phyloP scores from a whole-genome alignment of 2,888 invertebrate species.

The Drosophila acutilabella region DNA sequence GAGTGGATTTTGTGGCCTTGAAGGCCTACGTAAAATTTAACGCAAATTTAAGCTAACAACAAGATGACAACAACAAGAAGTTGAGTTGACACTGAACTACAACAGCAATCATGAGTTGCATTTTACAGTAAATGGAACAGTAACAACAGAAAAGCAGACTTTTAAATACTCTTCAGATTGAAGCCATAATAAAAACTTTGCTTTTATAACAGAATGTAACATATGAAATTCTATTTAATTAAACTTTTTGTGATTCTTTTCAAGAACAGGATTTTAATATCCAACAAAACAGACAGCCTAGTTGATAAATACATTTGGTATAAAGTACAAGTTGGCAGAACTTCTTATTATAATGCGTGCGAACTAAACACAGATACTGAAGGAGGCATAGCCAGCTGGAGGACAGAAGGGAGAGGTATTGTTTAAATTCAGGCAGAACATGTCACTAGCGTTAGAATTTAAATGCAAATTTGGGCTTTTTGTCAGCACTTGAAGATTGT shows the following conservation, averaged over 20 bases:
- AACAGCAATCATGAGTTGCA: constrained; percentile 73
- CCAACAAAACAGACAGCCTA: not conserved
- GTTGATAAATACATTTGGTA: not conserved
- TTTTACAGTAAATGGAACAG: constrained; percentile 68
- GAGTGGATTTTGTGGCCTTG: constrained; percentile 38
- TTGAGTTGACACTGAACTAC: constrained; percentile 76
- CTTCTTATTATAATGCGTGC: constrained; percentile 39
- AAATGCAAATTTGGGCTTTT: constrained; percentile 84
- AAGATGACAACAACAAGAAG: constrained; percentile 58
- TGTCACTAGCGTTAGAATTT: constrained; percentile 83
- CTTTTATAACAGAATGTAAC: not conserved
- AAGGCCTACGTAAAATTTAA: constrained; percentile 68
- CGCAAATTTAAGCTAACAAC: constrained; percentile 73
- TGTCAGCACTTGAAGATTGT: constrained; percentile 74
- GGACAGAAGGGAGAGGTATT: constrained; percentile 36
- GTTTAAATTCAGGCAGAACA: constrained; percentile 79
- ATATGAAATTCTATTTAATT: not conserved
- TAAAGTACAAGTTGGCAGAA: constrained; percentile 38
- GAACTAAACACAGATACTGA: constrained; percentile 36
- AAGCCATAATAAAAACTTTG: too few relatives aligned
- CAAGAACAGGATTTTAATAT: not conserved
- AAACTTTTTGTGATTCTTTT: not conserved
- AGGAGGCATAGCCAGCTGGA: not conserved
- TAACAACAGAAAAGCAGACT: too few relatives aligned
- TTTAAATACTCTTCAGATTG: constrained; percentile 24